phyloP scores from a whole-genome alignment of 2,888 invertebrate genomes.

The Pedicia rivosa region DNA sequence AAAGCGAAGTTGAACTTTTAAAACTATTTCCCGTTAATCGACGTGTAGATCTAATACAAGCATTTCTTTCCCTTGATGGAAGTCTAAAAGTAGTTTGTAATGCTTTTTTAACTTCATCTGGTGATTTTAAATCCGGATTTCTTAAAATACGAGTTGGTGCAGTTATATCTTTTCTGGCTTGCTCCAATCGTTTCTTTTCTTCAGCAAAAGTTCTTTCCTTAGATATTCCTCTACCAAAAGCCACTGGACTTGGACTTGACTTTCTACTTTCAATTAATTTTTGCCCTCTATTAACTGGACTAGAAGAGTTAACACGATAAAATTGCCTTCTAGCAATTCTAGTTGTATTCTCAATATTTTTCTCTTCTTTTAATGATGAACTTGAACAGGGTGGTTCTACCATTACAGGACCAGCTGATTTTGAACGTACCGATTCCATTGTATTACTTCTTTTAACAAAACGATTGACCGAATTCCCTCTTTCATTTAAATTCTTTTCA shows the following conservation, averaged over 20 bases:
- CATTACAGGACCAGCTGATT: slow-evolving; percentile 25
- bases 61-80: slow-evolving; percentile 25
- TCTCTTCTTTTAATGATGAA: slow-evolving; percentile 9
- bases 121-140: slow-evolving; percentile 39
- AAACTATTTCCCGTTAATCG: slow-evolving; percentile 18
- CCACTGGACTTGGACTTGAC: slow-evolving; percentile 30
- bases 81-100: slow-evolving; percentile 27
- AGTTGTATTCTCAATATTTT: slow-evolving; percentile 7
- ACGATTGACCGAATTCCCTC: slow-evolving; percentile 21
- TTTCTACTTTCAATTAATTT: slow-evolving; percentile 18
- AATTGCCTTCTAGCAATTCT: slow-evolving; percentile 19
- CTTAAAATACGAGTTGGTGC: slow-evolving; percentile 29
- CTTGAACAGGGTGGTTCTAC: slow-evolving; percentile 11
- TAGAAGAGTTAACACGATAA: slow-evolving; percentile 21
- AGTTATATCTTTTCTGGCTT: slow-evolving; percentile 25
- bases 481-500: too few species aligned
- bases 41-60: slow-evolving; percentile 10
- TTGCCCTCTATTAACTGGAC: slow-evolving; percentile 19
- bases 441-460: slow-evolving; percentile 1
- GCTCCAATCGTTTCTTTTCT: slow-evolving; percentile 35
- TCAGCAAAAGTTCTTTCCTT: slow-evolving; percentile 41
- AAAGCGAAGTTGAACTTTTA: slow-evolving; percentile 28
- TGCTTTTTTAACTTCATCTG: slow-evolving; percentile 38
- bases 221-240: slow-evolving; percentile 31
- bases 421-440: slow-evolving; percentile 26